Conservation (phyloP, 1,140 invertebrate genomes). For the Hyles euphorbiae region DNA sequence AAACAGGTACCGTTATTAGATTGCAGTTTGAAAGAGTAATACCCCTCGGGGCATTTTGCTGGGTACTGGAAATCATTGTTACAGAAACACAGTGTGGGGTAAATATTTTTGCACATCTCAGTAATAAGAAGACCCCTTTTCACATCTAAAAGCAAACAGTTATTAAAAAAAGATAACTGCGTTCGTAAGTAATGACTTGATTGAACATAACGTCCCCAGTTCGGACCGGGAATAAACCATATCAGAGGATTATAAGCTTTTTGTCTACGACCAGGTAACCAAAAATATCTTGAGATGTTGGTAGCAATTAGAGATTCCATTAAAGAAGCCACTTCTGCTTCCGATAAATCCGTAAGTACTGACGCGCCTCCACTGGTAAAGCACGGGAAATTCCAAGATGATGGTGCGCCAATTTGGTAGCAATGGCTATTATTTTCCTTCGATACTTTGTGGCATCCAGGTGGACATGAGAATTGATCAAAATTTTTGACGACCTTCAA, state of each 20-base stretch:
- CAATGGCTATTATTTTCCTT: conserved; percentile 44
- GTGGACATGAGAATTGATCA: conserved; percentile 40
- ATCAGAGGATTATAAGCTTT: conserved; percentile 44
- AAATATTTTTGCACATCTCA: conserved; percentile 34
- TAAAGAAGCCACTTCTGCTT: conserved; percentile 35
- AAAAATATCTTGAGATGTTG: conserved; percentile 45
- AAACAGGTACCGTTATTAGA: conserved; percentile 47
- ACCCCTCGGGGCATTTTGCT: conserved; percentile 48
- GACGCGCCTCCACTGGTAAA: conserved; percentile 50
- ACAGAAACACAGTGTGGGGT: conserved; percentile 56
- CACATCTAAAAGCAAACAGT: conserved; percentile 50
- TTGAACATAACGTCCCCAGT: conserved; percentile 44
- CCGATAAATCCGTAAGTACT: conserved; percentile 44
- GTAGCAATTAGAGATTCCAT: conserved; percentile 32
- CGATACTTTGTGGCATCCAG: conserved; percentile 45
- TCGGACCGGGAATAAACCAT: conserved; percentile 55
- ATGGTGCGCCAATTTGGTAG: conserved; percentile 38
- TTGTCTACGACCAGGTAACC: conserved; percentile 48
- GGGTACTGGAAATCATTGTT: conserved; percentile 47
- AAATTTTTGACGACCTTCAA: conserved; percentile 37
- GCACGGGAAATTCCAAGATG: conserved; percentile 51
- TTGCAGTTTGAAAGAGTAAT: conserved; percentile 47
- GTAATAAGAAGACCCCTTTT: conserved; percentile 32
- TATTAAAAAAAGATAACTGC: conserved; percentile 30
- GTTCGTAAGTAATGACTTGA: conserved; percentile 28